Conservation (phyloP, 2,113 vertebrate species). For the Camelus bactrianus region DNA sequence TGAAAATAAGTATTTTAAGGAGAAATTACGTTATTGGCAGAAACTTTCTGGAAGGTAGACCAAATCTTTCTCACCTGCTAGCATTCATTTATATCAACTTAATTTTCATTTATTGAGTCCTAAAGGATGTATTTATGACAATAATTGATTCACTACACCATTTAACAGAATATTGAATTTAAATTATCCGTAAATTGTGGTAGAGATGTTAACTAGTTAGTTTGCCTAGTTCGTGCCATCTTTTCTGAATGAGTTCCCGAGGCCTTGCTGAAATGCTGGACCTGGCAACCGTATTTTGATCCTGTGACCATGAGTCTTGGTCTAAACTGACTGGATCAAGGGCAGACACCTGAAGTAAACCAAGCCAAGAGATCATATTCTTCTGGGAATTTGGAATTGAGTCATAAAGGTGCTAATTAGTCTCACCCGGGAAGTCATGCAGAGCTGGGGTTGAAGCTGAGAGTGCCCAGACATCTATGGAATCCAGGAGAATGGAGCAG, state of each 20-base stretch:
- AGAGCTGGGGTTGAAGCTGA: background rate
- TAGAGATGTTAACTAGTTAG: constrained; percentile 31
- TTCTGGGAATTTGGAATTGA: constrained; percentile 34
- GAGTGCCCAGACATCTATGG: background rate
- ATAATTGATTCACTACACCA: constrained; percentile 52
- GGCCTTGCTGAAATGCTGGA: background rate
- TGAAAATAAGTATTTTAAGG: constrained; percentile 6
- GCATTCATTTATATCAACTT: constrained; percentile 48
- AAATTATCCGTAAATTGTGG: constrained; percentile 41
- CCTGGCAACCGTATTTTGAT: background rate
- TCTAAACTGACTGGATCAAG: background rate
- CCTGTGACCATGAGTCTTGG: background rate
- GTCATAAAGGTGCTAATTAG: background rate
- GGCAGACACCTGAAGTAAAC: background rate
- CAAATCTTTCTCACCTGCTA: background rate
- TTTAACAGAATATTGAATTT: constrained; percentile 56
- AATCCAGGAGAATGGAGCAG: background rate
- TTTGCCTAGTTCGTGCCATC: background rate
- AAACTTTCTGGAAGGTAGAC: constrained; percentile 19
- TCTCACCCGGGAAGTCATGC: background rate
- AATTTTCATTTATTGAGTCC: constrained; percentile 49
- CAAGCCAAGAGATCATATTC: background rate
- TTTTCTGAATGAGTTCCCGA: background rate
- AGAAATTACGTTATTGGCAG: constrained; percentile 17
- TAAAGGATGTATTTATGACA: background rate